Evolutionary conservation across 2,113 vertebrate species (phyloP).

Genomic region (Hyla sarda): DNA sequence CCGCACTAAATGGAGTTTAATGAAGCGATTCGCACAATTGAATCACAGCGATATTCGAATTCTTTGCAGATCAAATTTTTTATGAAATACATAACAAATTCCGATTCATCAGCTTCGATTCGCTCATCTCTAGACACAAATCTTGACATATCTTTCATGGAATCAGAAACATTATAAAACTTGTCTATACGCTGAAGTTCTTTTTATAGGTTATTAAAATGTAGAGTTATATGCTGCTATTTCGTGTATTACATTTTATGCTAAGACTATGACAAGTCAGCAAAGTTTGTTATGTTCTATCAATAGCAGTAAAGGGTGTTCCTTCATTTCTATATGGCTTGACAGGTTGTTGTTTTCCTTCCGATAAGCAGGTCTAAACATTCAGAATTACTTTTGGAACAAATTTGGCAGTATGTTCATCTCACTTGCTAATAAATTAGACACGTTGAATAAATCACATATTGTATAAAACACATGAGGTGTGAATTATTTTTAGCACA

Average conservation of each 20-base stretch:
- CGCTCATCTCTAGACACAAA: too few species aligned
- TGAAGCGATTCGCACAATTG: too few species aligned
- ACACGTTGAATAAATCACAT: conserved; percentile 22
- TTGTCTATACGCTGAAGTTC: background rate
- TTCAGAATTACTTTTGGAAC: background rate
- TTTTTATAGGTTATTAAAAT: background rate
- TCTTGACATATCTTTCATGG: background rate
- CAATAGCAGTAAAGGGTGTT: background rate
- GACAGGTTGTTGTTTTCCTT: conserved; percentile 3
- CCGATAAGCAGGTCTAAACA: background rate
- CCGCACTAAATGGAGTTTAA: too few species aligned
- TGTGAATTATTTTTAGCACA: conserved; percentile 24
- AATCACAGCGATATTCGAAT: too few species aligned
- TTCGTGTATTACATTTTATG: background rate
- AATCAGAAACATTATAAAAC: background rate
- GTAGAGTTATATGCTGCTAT: background rate
- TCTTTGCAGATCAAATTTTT: too few species aligned
- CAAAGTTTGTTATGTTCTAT: background rate
- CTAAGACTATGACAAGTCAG: background rate
- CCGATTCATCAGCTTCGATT: too few species aligned
- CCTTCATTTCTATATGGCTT: background rate
- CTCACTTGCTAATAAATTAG: background rate
- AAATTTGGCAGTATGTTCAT: background rate
- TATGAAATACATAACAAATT: too few species aligned
- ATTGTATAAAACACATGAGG: background rate